Base-by-base conservation (phyloP, 2,113 vertebrate species). In the Seriola quinqueradiata region DNA sequence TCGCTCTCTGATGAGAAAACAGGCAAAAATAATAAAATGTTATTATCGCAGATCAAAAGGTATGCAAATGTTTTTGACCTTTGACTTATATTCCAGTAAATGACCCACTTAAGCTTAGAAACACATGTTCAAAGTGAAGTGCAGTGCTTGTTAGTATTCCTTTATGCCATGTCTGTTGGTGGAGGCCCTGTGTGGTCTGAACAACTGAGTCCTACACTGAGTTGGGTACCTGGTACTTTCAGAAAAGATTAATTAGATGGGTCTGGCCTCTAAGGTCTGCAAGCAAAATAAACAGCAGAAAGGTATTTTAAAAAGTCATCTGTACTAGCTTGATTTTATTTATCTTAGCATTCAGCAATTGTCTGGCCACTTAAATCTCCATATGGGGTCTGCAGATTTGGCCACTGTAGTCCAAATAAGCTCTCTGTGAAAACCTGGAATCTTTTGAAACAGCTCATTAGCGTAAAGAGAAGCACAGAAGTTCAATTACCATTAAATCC, bases 51-150 rank as follows among this genome's bases (percentile, higher is more conserved):
- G 44, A 54, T 63, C 19, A 60, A 70, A 64, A 55, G 25, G 21
- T 36, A 70, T 60, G 9, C 69, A 63, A 68, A 48, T 74, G 11
- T 7, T 42, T 77, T 42, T 73, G n/a, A 25, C 46, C n/a, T 63
- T 36, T 60, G 48, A 52, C 32, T 61, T 11, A n/a, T 42, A 21
- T 19, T 21, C 36, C 54, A 34, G 10, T n/a, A 25, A 61, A 68
- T 60, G 16, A 9, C 8, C 19, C 10, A 3, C 46, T 69, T 70
- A 10, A 50, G 16, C 72, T 48, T 11, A 23, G 28, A 9, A n/a
- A 21, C 28, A 21, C 21, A 1, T 32, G n/a, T 52, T 32, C 34
- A 52, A 23, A 21, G 23, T 40, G 55, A 60, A 50, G n/a, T 2
- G 7, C 68, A 46, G 40, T 16, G 8, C 12, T 25, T 57, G 7